Evolutionary conservation across 2,888 invertebrate genomes (phyloP).

Genomic region (Lepidochrysops patricia): DNA sequence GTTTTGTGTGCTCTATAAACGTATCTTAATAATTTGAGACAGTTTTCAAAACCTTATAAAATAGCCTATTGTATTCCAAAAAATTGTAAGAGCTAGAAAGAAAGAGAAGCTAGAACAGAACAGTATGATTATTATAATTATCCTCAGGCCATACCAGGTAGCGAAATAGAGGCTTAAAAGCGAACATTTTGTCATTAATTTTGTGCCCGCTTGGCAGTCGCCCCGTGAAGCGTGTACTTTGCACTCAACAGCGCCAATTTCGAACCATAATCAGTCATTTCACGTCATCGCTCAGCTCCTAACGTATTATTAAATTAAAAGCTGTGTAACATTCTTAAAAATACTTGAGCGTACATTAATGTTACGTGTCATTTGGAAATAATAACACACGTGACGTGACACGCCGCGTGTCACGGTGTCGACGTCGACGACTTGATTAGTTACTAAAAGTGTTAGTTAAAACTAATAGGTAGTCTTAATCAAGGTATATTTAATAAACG

Average conservation of each 20-base stretch:
- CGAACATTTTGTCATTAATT: constrained; percentile 8
- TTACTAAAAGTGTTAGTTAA: too few relatives aligned
- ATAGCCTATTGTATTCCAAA: too few relatives aligned
- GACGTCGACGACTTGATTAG: not conserved
- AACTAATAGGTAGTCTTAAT: too few relatives aligned
- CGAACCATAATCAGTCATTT: constrained; percentile 4
- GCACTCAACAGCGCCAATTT: constrained; percentile 7
- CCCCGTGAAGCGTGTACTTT: constrained; percentile 2
- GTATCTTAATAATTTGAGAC: too few relatives aligned
- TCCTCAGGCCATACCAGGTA: not conserved
- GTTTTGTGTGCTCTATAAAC: too few relatives aligned
- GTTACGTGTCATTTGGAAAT: not conserved
- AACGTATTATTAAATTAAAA: constrained; percentile 8
- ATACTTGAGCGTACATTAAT: not conserved
- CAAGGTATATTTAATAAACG: too few relatives aligned
- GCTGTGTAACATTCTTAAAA: not conserved
- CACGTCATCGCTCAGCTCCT: constrained; percentile 2
- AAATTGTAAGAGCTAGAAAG: too few relatives aligned
- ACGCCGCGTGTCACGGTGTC: too few relatives aligned
- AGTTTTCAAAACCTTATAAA: too few relatives aligned
- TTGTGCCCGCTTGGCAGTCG: not conserved
- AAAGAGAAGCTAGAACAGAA: not conserved
- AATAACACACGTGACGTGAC: not conserved
- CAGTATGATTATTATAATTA: not conserved
- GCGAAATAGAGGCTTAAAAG: not conserved